phyloP scores from a whole-genome alignment of 1,140 invertebrate species.

The Luehdorfia chinensis region DNA sequence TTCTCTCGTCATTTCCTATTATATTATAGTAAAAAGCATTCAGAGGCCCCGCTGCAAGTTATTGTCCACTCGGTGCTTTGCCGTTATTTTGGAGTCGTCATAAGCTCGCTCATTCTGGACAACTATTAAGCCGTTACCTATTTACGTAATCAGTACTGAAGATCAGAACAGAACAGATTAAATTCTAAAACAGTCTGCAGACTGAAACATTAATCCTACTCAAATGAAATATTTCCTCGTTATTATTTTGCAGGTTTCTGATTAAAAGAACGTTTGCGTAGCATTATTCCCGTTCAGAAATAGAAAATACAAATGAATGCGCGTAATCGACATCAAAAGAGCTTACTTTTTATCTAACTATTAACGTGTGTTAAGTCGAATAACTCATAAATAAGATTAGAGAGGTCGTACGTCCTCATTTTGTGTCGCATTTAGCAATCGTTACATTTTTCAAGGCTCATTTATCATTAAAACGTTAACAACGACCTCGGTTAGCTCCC shows the following conservation, averaged over 20 bases:
- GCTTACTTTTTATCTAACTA: constrained; percentile 47
- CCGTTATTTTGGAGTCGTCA: too few species aligned
- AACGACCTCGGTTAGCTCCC: constrained; percentile 36
- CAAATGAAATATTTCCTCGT: constrained; percentile 27
- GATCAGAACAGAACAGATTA: too few species aligned
- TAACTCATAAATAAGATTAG: constrained; percentile 66
- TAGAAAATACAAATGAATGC: constrained; percentile 53
- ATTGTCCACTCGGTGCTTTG: too few species aligned
- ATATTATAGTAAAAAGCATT: too few species aligned
- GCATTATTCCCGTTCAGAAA: constrained; percentile 37
- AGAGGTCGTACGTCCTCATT: constrained; percentile 58
- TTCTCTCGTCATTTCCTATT: too few species aligned
- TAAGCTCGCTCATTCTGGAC: too few species aligned
- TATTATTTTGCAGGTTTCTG: constrained; percentile 32
- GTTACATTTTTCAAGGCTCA: constrained; percentile 60
- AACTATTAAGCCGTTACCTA: too few species aligned
- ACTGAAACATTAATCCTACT: constrained; percentile 32
- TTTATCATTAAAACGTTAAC: constrained; percentile 64
- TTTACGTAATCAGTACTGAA: too few species aligned
- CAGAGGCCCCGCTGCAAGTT: too few species aligned
- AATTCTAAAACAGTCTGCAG: too few species aligned
- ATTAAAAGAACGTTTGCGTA: constrained; percentile 49
- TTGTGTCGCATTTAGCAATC: constrained; percentile 61
- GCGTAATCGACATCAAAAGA: constrained; percentile 63
- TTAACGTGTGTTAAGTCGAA: constrained; percentile 58